Base-by-base conservation (phyloP, 53 echinoderm and acorn worm genomes). In the Arbacia lixula region DNA sequence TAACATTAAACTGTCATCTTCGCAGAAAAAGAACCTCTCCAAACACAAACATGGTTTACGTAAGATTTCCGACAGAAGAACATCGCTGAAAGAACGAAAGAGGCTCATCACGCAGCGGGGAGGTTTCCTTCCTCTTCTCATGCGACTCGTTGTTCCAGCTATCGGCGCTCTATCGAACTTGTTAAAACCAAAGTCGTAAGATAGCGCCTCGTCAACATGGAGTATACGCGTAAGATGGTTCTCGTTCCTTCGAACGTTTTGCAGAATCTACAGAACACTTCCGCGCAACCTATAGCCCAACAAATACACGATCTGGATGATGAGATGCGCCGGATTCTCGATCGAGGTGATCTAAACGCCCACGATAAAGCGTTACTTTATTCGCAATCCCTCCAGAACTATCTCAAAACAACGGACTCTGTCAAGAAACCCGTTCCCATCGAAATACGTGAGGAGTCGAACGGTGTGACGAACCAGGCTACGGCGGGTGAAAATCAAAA, bases 1-100 rank as follows among this genome's bases (percentile, higher is more conserved):
- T n/a, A 90, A 87, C 46, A 77, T 82, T 31, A 69, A 43, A 50
- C 58, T 91, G 24, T 71, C 83, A 32, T 60, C 73, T 2, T 28
- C 17, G 17, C 85, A 91, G 58, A 87, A 88, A 40, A 46, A 78
- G 31, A 66, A 60, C 20, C 71, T 84, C 3, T 20, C 74, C 25
- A 84, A 68, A 19, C 60, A 88, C 40, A 91, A 77, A 40, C 24
- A 38, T 35, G 10, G 58, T 2, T 34, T 77, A 21, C 21, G 78
- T 12, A 77, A 60, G 21, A 24, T 60, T 12, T 77, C 41, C 20
- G 22, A 40, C 26, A 24, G 39, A 6, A 19, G 16, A 0, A 77
- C 78, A 8, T 77, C 78, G 0, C 27, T 57, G 20, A 10, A 39
- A 10, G 60, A 58, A 34, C 34, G 60, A 12, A 77, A 77, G 16